Base-by-base conservation (phyloP, 2,113 vertebrate genomes). In the Illadopsis cleaveri region DNA sequence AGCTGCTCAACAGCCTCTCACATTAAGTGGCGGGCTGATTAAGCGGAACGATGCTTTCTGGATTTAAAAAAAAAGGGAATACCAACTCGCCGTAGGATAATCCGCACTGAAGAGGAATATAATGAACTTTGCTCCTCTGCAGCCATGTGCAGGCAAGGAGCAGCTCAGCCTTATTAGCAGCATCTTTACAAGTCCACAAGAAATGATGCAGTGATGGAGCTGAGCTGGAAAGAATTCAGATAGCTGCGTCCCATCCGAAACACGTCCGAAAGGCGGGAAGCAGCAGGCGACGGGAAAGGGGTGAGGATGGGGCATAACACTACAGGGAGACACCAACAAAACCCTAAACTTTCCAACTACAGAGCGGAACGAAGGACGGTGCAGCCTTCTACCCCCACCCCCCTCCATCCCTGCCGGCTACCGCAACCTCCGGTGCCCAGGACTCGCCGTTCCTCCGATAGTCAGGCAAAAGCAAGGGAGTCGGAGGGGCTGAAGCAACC, bases 181-280 rank as follows among this genome's bases (percentile, higher is more conserved):
- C 94, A 98, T 98, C 98, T 96, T 97, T 96, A 95, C 97, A 96
- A 98, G 97, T 97, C 95, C 91, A 86, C 47, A 64, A 98, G 95
- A 97, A 98, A 98, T 98, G 98, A 99, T 99, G 99, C 98, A 98
- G 98, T 97, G 98, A 94, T 96, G 97, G 95, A 98, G 98, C 94
- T 96, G 89, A 76, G 97, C 95, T 98, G 98, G 98, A 98, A 97
- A 96, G 95, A 93, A 98, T 98, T 98, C 97, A 98, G 88, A 95
- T 85, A 96, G 96, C 97, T 97, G 96, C 95, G 90, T 97, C 97
- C 97, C 97, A 96, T 91, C 88, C 73, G 77, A 93, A 90, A 81
- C 56, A 87, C 56, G 68, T 75, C 65, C 31, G 53, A 87, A 66
- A 61, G 51, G 50, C 78, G 79, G 44, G 37, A 75, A 75, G 56